Evolutionary conservation across 2,888 invertebrate species (phyloP), one percentile per base, ranked within the genome.

Genomic region (Lamproptera curius): DNA sequence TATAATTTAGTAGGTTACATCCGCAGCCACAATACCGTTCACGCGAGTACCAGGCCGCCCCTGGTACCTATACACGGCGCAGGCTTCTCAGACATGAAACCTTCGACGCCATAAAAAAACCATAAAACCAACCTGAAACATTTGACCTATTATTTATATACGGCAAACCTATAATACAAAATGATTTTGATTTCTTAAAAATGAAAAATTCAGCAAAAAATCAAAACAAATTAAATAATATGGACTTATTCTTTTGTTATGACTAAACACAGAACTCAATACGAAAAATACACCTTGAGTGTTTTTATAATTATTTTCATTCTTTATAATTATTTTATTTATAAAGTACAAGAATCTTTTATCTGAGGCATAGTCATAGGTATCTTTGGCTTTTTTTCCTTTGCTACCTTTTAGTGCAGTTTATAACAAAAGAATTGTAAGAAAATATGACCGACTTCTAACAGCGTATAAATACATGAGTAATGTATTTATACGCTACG

Each of bases 81-180:
- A 65, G 60, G 60, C 69, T 60, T 62, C 61, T 65, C 67, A 56
- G 68, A 73, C 84, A 83, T 82, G 84, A 83, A 80, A 83, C 75
- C 73, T 76, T 69, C 63, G 59, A 55, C 58, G 62, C 60, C 58
- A 71, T 75, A 73, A 76, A 77, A 67, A 61, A 59, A 46, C 53
- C 9, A 33, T 33, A 13, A 33, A 11, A 31, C 14, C 15, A 11
- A 38, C 8, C 13, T 14, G 10, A 42, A 47, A 33, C 15, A 33
- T 42, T 20, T 16, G 16, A n/a, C n/a, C 20, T 13, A 8, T 16
- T 16, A 39, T 23, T 9, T 26, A 23, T 23, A 23, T 23, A 6
- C n/a, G n/a, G n/a, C n/a, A n/a, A 23, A 4, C 8, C 8, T 23
- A 4, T 23, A 4, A 8, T 6, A 4, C 23, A 23, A 23, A 8